phyloP scores from a whole-genome alignment of 2,113 vertebrate species.

The Parus major region DNA sequence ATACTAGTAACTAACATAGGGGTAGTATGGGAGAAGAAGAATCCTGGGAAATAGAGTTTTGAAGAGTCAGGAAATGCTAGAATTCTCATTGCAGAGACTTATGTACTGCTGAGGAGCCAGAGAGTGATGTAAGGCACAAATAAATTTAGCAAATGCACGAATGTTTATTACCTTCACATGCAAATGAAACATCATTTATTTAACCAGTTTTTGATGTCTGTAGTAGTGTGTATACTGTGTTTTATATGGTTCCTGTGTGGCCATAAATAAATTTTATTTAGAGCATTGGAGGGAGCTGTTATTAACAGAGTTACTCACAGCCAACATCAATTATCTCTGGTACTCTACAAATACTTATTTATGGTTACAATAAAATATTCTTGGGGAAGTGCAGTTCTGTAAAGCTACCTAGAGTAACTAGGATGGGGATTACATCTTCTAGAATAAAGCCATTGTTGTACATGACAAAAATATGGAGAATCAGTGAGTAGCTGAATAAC shows the following conservation, averaged over 20 bases:
- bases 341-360: conserved; percentile 47
- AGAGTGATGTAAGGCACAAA: background rate
- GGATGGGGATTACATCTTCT: background rate
- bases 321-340: conserved; percentile 50
- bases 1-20: background rate
- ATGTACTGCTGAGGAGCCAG: background rate
- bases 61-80: background rate
- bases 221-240: background rate
- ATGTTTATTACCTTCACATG: conserved; percentile 40
- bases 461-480: background rate
- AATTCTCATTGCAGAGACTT: background rate
- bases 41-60: background rate
- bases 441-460: background rate
- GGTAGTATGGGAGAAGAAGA: background rate
- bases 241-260: conserved; percentile 47
- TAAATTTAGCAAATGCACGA: conserved; percentile 24
- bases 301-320: conserved; percentile 39
- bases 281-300: conserved; percentile 19
- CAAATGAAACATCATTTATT: conserved; percentile 58
- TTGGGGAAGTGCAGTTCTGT: background rate
- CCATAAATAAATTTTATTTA: conserved; percentile 60
- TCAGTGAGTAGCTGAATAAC: background rate
- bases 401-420: background rate
- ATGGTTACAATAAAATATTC: conserved; percentile 32
- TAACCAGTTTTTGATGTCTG: conserved; percentile 54